A percentile compares a stretch with the other conserved stretches of the same genome.
Conservation (phyloP, 1,140 invertebrate species). For the Plutomurus gul region DNA sequence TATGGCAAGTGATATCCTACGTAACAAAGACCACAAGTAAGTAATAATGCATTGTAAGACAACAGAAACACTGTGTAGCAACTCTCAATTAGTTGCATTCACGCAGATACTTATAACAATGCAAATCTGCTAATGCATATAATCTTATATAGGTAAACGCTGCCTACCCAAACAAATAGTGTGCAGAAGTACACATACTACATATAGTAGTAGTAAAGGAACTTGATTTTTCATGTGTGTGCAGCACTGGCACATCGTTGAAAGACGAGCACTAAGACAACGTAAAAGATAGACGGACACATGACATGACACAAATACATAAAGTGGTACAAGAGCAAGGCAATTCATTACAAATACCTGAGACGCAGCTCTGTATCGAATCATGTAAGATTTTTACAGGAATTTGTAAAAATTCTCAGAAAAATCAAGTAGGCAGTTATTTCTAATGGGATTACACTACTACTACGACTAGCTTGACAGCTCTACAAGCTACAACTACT, state of each 20-base stretch:
- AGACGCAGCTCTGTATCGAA: no score
- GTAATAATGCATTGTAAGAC: background rate
- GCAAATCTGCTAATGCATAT: background rate
- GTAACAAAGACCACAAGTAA: no score
- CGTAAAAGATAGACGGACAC: background rate
- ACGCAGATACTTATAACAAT: no score
- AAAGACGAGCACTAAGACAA: background rate
- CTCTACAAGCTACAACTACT: no score
- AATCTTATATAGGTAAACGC: no score
- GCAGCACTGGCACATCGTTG: background rate
- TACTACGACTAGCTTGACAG: no score
- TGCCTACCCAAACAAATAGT: no score
- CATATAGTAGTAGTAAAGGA: background rate
- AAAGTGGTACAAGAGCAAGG: constrained; percentile 2
- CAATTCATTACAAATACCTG: constrained; percentile 11
- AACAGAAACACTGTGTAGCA: background rate
- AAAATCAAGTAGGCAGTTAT: no score
- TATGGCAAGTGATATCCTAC: no score
- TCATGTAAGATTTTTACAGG: background rate
- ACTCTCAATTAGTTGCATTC: background rate
- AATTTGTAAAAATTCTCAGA: background rate
- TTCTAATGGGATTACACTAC: no score
- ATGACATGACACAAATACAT: background rate
- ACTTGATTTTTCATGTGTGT: no score
- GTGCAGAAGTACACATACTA: no score